Evolutionary conservation across 1,140 invertebrate species (phyloP).

Genomic region (Agraylea sexmaculata): DNA sequence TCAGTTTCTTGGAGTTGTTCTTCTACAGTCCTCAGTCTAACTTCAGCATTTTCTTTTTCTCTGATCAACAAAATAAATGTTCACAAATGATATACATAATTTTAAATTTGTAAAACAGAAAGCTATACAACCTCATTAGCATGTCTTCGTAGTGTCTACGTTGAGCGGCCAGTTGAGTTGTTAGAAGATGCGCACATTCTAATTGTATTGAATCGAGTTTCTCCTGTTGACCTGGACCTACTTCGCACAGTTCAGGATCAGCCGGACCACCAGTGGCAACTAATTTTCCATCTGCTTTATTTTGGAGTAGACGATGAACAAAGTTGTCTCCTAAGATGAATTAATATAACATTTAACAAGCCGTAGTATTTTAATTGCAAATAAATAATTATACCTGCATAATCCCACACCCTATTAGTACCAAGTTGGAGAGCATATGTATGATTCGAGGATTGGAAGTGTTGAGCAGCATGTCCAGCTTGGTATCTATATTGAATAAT

Average conservation of each 20-base stretch:
- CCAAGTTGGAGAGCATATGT: conserved; percentile 94
- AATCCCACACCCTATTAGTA: conserved; percentile 96
- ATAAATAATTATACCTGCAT: conserved; percentile 48
- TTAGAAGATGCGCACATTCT: conserved; percentile 95
- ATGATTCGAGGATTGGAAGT: conserved; percentile 91
- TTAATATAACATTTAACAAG: neutral
- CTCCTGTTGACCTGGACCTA: conserved; percentile 55
- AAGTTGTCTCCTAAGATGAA: conserved; percentile 72
- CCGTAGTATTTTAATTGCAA: neutral
- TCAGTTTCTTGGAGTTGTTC: conserved; percentile 39
- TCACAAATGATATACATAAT: too few relatives aligned
- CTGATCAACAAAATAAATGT: too few relatives aligned
- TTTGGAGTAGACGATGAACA: conserved; percentile 91
- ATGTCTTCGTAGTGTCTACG: conserved; percentile 85
- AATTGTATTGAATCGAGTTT: conserved; percentile 88
- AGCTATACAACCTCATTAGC: conserved; percentile 38
- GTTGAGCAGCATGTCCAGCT: conserved; percentile 62
- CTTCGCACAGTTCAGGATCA: conserved; percentile 42
- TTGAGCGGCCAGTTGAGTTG: conserved; percentile 92
- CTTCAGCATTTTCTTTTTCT: conserved; percentile 30
- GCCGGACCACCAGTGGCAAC: conserved; percentile 70
- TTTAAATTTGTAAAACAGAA: conserved; percentile 2
- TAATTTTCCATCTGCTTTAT: conserved; percentile 95
- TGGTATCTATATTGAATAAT: conserved; percentile 41
- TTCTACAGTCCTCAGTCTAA: conserved; percentile 41